A percentile compares a stretch with the other conserved stretches of the same genome.
These are phyloP conservation scores for Arrhopalites spinosus DNA, from an alignment of 2,888 invertebrate species.

Conservation along the genomic window DNA sequence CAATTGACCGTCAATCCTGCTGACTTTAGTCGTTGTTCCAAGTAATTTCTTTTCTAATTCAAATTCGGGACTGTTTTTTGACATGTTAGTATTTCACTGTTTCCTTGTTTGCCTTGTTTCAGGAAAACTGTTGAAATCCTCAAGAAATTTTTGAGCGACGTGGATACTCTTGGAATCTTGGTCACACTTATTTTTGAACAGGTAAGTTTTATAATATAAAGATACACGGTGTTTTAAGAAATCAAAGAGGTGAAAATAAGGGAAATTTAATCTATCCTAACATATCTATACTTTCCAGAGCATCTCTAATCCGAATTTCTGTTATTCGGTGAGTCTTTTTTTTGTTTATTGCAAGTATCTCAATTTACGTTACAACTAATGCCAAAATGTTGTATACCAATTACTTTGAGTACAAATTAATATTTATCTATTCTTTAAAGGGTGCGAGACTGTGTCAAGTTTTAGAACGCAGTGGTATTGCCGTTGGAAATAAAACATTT, in stretches of 20 bases:
- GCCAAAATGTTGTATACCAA: too few relatives aligned
- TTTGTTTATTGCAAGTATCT: too few relatives aligned
- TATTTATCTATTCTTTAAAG: too few relatives aligned
- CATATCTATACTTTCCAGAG: constrained; percentile 42
- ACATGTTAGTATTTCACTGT: too few relatives aligned
- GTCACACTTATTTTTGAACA: constrained; percentile 52
- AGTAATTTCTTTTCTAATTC: too few relatives aligned
- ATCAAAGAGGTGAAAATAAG: too few relatives aligned
- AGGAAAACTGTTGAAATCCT: constrained; percentile 42
- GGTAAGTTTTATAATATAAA: constrained; percentile 32
- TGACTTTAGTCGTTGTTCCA: constrained; percentile 46
- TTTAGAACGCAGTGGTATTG: constrained; percentile 42
- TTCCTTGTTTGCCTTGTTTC: too few relatives aligned
- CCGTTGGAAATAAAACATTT: constrained; percentile 41
- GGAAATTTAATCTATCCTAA: neutral
- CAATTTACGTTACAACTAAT: too few relatives aligned
- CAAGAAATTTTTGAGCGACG: constrained; percentile 45
- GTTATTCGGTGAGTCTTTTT: constrained; percentile 39
- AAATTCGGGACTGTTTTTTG: too few relatives aligned
- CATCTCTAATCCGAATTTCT: constrained; percentile 51
- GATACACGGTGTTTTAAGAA: neutral
- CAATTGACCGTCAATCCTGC: constrained; percentile 43
- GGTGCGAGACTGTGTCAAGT: constrained; percentile 51
- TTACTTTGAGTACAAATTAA: too few relatives aligned
- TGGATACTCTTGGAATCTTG: constrained; percentile 50